These are phyloP conservation scores for Dasysyrphus albostriatus DNA, from an alignment of 2,888 invertebrate genomes.

Conservation along the genomic window DNA sequence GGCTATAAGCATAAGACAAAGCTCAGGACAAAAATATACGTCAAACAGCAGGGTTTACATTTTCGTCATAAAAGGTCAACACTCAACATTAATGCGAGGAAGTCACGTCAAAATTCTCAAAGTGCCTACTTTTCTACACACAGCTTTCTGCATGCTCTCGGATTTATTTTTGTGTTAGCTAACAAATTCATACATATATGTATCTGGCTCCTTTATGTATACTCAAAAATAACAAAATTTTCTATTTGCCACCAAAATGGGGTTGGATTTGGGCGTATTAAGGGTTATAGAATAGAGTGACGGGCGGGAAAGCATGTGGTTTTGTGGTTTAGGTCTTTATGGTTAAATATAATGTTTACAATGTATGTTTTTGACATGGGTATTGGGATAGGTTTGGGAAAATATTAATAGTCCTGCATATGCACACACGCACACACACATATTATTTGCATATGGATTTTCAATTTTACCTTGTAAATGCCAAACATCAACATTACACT, in stretches of 20 bases:
- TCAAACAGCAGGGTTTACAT: conserved; percentile 44
- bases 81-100: conserved; percentile 37
- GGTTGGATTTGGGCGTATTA: conserved; percentile 1
- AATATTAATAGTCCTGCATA: neutral
- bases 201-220: neutral
- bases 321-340: neutral
- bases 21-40: conserved; percentile 9
- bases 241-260: conserved; percentile 22
- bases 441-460: conserved; percentile 45
- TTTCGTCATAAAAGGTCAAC: conserved; percentile 64
- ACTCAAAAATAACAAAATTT: conserved; percentile 28
- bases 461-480: conserved; percentile 88
- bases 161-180: conserved; percentile 19
- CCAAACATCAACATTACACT: conserved; percentile 90
- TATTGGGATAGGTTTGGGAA: neutral
- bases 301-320: neutral
- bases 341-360: conserved; percentile 27
- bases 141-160: neutral
- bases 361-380: conserved; percentile 10
- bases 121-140: neutral
- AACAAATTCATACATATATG: conserved; percentile 24
- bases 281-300: neutral
- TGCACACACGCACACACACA: neutral
- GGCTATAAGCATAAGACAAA: neutral
- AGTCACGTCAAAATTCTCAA: conserved; percentile 19